These are phyloP conservation scores for Trinectes maculatus DNA, from an alignment of 2,113 vertebrate species.

Conservation along the genomic window DNA sequence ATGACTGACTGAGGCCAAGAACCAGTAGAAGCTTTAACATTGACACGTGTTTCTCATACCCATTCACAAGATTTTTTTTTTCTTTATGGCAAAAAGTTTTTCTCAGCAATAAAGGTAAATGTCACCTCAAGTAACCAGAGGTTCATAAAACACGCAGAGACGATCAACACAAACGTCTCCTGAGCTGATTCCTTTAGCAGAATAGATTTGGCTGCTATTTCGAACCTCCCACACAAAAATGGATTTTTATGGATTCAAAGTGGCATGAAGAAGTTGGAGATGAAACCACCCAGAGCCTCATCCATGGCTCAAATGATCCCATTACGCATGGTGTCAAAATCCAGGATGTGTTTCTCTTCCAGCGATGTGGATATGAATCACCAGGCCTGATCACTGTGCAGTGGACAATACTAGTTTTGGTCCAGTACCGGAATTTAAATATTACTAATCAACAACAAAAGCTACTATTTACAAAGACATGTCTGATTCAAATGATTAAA, in stretches of 20 bases:
- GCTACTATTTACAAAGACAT: neutral
- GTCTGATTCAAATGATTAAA: conserved; percentile 6
- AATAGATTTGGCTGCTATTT: conserved; percentile 20
- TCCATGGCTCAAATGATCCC: conserved; percentile 50
- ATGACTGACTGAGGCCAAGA: conserved; percentile 57
- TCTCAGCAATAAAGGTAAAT: neutral
- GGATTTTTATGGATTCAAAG: conserved; percentile 25
- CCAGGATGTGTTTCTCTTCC: conserved; percentile 15
- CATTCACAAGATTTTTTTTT: neutral
- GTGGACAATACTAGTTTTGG: neutral
- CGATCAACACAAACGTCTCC: conserved; percentile 21
- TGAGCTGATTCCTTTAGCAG: conserved; percentile 19
- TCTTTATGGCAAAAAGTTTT: too few relatives aligned
- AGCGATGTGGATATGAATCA: conserved; percentile 1
- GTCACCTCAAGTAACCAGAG: neutral
- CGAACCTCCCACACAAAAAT: conserved; percentile 25
- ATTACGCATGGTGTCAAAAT: conserved; percentile 41
- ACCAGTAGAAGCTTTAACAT: conserved; percentile 27
- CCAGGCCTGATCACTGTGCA: neutral
- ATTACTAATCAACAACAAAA: conserved; percentile 6
- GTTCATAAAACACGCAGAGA: conserved; percentile 7
- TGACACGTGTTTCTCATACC: conserved; percentile 35
- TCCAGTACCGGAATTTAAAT: conserved; percentile 11
- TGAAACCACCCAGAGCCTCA: conserved; percentile 26
- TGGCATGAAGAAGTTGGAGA: conserved; percentile 29